Base-by-base conservation (phyloP, 64 coral and sea anemone species). In the Anthopleura sola region DNA sequence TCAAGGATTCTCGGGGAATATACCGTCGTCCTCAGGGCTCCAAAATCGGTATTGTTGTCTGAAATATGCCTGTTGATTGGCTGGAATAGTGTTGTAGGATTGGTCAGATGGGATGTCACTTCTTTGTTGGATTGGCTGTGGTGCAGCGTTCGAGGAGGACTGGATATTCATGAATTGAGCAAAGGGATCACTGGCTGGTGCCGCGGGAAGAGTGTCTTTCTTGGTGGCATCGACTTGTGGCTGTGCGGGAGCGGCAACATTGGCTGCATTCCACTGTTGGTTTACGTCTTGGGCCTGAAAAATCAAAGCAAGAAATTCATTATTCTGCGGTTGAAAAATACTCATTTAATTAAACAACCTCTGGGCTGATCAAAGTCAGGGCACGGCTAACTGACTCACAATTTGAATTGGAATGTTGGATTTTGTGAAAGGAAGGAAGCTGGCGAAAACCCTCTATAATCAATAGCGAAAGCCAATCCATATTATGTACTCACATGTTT, bases 81-180 rank as follows among this genome's bases (percentile, higher is more conserved):
- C 36, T 56, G 82, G 82, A 20, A 71, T 71, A 18, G 55, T 12
- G 28, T 49, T 49, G 3, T 71, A 28, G 13, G 66, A 17, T 11
- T 71, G 66, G 54, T 26, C 49, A 4, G 50, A 19, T 55, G 83
- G 89, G 77, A 91, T 85, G 75, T 91, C 76, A 69, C 83, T 91
- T 86, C 89, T 91, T 74, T 91, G 89, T 36, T 91, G 83, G 18
- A 44, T 68, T 23, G 89, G 83, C 55, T 55, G 83, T 86, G 74
- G 55, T 29, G 85, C 49, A 2, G 82, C 34, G 69, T 83, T 54
- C 10, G 31, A n/a, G 51, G 69, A 49, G 15, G 83, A 81, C 47
- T 91, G 89, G 83, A 91, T 80, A 75, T 85, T 91, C 89, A 91
- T 91, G 48, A 91, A 91, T 24, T 86, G 66, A 7, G 89, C 89